A percentile compares a stretch with the other conserved stretches of the same genome.
Conservation (phyloP, 2,113 vertebrate species). For the Uropsilus gracilis region DNA sequence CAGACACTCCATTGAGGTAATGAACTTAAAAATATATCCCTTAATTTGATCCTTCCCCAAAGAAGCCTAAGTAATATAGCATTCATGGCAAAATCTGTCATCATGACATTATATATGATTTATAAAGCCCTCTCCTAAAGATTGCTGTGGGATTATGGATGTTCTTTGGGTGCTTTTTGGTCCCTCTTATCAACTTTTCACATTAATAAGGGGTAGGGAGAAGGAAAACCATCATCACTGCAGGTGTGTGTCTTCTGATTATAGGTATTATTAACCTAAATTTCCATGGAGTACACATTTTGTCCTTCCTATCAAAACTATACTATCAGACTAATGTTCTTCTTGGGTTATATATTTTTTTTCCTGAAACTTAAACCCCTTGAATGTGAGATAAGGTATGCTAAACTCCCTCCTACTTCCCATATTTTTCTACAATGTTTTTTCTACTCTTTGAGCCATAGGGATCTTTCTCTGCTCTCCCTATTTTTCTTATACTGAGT, state of each 20-base stretch:
- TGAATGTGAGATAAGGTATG: slow-evolving; percentile 4
- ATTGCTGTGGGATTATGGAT: slow-evolving; percentile 8
- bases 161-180: neutral
- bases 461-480: neutral
- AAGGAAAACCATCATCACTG: slow-evolving; percentile 9
- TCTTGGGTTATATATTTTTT: slow-evolving; percentile 17
- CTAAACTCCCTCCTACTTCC: neutral
- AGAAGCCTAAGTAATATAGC: slow-evolving; percentile 23
- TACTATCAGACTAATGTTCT: slow-evolving; percentile 39
- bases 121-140: slow-evolving; percentile 37
- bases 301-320: slow-evolving; percentile 27
- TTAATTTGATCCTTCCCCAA: slow-evolving; percentile 51
- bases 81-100: slow-evolving; percentile 61
- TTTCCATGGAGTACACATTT: neutral
- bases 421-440: neutral
- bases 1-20: neutral
- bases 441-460: neutral
- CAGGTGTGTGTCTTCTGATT: slow-evolving; percentile 52
- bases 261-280: slow-evolving; percentile 31
- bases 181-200: neutral
- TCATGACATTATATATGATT: slow-evolving; percentile 62
- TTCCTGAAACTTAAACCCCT: neutral
- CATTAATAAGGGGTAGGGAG: neutral
- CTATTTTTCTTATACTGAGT: neutral
- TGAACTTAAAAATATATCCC: slow-evolving; percentile 24